Evolutionary conservation across 2,888 invertebrate species (phyloP), one percentile per base, ranked within the genome.

Genomic region (Andricus curvator): DNA sequence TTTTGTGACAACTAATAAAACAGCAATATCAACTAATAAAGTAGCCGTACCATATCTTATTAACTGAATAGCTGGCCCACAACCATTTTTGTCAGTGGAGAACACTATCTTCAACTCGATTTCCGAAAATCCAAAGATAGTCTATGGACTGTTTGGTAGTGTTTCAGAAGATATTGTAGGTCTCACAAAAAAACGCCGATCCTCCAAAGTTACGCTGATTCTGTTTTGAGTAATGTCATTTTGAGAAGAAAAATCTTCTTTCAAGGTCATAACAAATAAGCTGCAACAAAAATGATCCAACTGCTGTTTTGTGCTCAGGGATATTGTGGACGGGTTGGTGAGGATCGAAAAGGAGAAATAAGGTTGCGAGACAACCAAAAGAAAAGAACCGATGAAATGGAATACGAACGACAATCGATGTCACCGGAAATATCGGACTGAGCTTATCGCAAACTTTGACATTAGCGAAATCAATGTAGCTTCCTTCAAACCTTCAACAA

Each of bases 41-140:
- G 25, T 25, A 25, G 25, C 25, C 25, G 25, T 1, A 25, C 25
- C 25, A 25, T 25, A 25, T 25, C 25, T 25, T 25, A 1, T 1
- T 25, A 25, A 25, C 1, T 25, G 25, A 25, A 25, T 25, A 25
- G 25, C 25, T 25, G 25, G 25, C 25, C 25, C 25, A 25, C 25
- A 1, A 25, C 25, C 25, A 25, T 25, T 25, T 25, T 25, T 1
- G 1, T 25, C 25, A 29, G 29, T 29, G 60, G 56, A 44, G n/a
- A 22, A 60, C 4, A 60, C 11, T 60, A 60, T 60, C 17, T 60
- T 80, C 81, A 84, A 84, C 81, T 81, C 83, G 83, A 84, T 84
- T 83, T 81, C 78, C 79, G 70, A 84, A 84, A 83, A 81, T 82
- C 79, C 79, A 76, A 64, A 64, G 11, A 41, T 17, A 60, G 11